Conservation (phyloP, 2,113 vertebrate genomes). For the Asarcornis scutulata region DNA sequence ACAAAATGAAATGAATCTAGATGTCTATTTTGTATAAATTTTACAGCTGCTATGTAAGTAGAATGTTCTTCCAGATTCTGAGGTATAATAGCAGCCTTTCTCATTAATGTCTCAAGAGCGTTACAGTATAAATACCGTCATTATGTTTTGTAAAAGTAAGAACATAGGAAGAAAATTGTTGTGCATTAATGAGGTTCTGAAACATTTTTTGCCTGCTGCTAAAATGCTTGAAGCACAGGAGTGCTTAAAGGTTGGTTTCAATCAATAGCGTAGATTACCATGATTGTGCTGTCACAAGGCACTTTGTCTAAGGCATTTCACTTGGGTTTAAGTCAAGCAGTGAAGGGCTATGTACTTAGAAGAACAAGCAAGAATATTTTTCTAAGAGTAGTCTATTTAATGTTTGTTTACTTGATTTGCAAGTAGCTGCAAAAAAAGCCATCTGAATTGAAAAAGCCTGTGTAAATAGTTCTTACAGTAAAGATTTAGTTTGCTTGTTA, state of each 20-base stretch:
- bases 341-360: not conserved
- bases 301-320: not conserved
- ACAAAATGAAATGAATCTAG: not conserved
- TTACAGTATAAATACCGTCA: not conserved
- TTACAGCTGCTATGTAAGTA: not conserved
- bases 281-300: not conserved
- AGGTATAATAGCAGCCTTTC: not conserved
- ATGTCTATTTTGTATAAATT: not conserved
- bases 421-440: not conserved
- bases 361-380: not conserved
- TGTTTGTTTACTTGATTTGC: not conserved
- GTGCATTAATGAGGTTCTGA: not conserved
- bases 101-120: not conserved
- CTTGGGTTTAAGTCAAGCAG: not conserved
- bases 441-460: not conserved
- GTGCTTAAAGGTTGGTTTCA: not conserved
- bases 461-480: not conserved
- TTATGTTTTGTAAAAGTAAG: not conserved
- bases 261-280: not conserved
- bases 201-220: not conserved
- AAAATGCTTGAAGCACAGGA: not conserved
- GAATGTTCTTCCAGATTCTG: not conserved
- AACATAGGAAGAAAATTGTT: not conserved
- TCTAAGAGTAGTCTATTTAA: not conserved
- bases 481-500: not conserved